Conservation (phyloP, 2,113 vertebrate genomes). For the Tupaia chinensis region DNA sequence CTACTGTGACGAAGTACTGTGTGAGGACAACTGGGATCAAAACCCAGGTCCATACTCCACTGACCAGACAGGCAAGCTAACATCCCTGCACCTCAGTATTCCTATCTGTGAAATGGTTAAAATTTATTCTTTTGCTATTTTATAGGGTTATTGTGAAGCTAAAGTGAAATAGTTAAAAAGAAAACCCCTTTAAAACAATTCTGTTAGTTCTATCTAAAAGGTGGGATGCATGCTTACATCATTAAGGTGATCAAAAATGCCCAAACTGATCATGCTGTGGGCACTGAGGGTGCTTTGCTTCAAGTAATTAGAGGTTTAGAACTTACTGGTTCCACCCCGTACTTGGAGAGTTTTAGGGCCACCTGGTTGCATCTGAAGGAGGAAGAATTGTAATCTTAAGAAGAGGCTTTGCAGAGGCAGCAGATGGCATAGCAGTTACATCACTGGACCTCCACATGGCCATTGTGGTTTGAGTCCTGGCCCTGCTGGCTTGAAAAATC, state of each 20-base stretch:
- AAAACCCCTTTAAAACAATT: not conserved
- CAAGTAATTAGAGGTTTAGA: not conserved
- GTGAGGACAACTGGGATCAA: not conserved
- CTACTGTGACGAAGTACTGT: not conserved
- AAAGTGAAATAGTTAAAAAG: not conserved
- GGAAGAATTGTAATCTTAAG: slow-evolving; percentile 11
- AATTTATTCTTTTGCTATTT: not conserved
- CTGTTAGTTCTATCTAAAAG: not conserved
- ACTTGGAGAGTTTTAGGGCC: not conserved
- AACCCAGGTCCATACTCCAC: not conserved
- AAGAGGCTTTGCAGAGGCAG: not conserved
- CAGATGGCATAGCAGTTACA: too few relatives aligned
- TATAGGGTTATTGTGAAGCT: not conserved
- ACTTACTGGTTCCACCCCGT: not conserved
- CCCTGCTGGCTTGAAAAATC: too few relatives aligned
- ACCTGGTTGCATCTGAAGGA: not conserved
- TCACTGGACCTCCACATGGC: too few relatives aligned
- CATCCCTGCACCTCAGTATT: not conserved
- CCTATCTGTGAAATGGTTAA: not conserved
- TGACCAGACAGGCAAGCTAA: not conserved
- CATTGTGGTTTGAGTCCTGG: too few relatives aligned
- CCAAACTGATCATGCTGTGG: not conserved
- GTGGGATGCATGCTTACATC: not conserved
- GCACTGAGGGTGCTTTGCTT: not conserved
- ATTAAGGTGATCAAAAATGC: not conserved